phyloP scores from a whole-genome alignment of 2,113 vertebrate genomes.

The Gallinago undulata region DNA sequence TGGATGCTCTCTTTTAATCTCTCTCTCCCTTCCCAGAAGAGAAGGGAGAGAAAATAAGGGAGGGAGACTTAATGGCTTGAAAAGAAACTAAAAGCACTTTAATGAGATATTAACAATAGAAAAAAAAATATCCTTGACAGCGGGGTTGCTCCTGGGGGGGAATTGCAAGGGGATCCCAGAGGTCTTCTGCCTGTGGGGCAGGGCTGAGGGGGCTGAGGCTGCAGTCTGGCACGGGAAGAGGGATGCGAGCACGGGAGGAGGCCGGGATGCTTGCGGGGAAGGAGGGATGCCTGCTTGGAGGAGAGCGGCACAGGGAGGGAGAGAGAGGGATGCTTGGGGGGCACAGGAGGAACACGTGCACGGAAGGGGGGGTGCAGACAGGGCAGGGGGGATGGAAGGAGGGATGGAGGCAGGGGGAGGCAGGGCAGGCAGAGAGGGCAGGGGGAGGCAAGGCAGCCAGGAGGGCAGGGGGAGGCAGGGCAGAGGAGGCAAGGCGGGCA shows the following conservation, averaged over 20 bases:
- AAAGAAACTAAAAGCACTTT: background rate
- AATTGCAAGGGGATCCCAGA: background rate
- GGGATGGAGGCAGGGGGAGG: background rate
- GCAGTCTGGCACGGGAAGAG: fast-evolving
- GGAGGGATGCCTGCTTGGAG: background rate
- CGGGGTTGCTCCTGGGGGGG: background rate
- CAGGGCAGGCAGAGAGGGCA: too few species aligned
- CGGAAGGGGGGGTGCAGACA: background rate
- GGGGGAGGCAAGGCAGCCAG: too few species aligned
- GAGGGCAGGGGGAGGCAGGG: too few species aligned
- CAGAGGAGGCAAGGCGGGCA: too few species aligned
- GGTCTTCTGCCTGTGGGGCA: background rate
- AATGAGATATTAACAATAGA: background rate
- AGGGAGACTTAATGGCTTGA: background rate
- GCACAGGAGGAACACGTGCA: fast-evolving
- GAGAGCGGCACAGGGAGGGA: background rate
- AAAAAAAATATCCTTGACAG: too few species aligned
- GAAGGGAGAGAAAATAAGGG: background rate
- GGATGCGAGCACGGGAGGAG: background rate
- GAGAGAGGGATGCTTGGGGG: background rate
- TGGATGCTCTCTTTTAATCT: background rate
- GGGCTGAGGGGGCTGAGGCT: background rate
- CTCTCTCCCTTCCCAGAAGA: background rate
- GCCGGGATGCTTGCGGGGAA: background rate
- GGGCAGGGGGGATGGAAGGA: fast-evolving